Conservation (phyloP, 2,888 invertebrate genomes). For the Lithophane leautieri region DNA sequence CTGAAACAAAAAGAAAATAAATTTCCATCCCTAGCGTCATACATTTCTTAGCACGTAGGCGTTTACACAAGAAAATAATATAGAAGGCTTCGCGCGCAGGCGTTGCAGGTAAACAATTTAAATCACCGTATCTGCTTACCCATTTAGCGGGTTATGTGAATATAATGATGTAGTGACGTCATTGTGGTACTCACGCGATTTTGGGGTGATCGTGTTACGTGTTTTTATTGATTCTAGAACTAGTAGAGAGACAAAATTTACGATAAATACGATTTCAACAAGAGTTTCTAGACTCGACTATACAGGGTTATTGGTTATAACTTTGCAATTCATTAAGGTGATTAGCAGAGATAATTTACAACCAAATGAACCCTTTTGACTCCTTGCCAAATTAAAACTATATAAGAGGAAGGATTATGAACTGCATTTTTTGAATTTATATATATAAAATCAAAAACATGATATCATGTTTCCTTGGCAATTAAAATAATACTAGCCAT, state of each 20-base stretch:
- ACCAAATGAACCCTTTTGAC: no score
- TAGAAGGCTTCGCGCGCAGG: slow-evolving; percentile 26
- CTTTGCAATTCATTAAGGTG: no score
- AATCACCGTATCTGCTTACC: slow-evolving; percentile 48
- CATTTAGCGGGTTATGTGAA: slow-evolving; percentile 26
- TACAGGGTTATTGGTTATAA: no score
- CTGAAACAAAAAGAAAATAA: slow-evolving; percentile 26
- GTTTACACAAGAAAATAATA: slow-evolving; percentile 26
- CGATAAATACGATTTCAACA: no score
- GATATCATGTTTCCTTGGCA: not conserved
- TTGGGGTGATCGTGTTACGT: slow-evolving; percentile 9
- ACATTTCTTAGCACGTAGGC: slow-evolving; percentile 42
- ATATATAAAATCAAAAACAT: not conserved
- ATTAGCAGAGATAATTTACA: no score
- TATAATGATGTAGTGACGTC: slow-evolving; percentile 46
- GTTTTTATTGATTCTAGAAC: slow-evolving; percentile 6
- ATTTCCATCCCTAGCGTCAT: slow-evolving; percentile 29
- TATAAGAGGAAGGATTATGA: not conserved
- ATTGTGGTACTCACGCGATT: slow-evolving; percentile 26
- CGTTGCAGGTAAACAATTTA: slow-evolving; percentile 28
- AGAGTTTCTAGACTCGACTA: no score
- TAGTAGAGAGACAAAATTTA: no score
- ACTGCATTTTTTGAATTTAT: not conserved
- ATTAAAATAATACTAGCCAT: not conserved
- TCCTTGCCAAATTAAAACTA: not conserved